These are phyloP conservation scores for Teleiodes luculella DNA, from an alignment of 2,888 invertebrate species.

Conservation along the genomic window DNA sequence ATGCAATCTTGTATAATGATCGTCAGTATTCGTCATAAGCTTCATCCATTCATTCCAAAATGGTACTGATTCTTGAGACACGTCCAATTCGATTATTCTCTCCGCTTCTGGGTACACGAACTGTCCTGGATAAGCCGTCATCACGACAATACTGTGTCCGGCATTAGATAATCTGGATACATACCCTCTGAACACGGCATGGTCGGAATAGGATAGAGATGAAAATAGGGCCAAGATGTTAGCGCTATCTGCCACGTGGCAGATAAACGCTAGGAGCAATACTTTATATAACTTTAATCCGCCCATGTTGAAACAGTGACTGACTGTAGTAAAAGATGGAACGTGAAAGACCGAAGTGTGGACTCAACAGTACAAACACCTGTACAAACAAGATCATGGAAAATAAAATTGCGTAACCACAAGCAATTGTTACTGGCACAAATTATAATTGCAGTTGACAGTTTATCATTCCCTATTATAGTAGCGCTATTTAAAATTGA, in stretches of 20 bases:
- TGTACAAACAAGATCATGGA: conserved; percentile 12
- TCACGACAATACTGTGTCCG: conserved; percentile 59
- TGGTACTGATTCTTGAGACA: conserved; percentile 52
- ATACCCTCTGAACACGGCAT: conserved; percentile 61
- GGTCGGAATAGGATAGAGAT: conserved; percentile 63
- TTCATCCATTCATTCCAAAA: conserved; percentile 60
- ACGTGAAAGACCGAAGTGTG: not conserved
- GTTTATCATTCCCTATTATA: too few species aligned
- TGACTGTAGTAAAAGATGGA: not conserved
- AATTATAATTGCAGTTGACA: not conserved
- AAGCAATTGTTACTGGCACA: not conserved
- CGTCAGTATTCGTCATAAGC: conserved; percentile 57
- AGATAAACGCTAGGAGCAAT: conserved; percentile 17
- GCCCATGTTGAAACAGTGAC: conserved; percentile 5
- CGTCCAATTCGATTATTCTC: conserved; percentile 58
- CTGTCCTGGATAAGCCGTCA: conserved; percentile 69
- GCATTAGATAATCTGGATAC: conserved; percentile 50
- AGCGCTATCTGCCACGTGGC: conserved; percentile 41
- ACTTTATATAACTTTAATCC: not conserved
- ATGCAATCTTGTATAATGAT: conserved; percentile 49
- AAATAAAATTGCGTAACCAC: conserved; percentile 5
- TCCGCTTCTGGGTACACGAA: conserved; percentile 55
- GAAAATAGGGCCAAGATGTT: conserved; percentile 63
- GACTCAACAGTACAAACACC: not conserved
- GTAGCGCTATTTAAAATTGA: too few species aligned